Evolutionary conservation across 2,888 invertebrate genomes (phyloP), one percentile per base, ranked within the genome.

Genomic region (Carabus problematicus): DNA sequence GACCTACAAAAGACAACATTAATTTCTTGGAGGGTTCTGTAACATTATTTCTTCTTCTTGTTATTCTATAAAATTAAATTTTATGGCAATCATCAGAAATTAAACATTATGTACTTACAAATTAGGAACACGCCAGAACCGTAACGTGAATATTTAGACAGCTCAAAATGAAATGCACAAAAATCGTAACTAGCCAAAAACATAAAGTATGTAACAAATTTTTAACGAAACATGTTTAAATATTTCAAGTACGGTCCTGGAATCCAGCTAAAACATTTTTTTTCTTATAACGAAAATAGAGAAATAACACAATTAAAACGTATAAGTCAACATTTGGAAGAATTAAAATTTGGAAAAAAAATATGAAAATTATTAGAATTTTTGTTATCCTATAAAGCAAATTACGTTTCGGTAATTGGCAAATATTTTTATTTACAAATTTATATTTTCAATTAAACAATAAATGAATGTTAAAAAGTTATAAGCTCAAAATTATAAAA

Each of bases 1-100:
- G 59, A 64, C 42, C 64, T 70, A 64, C 59, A 70, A 70, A 29
- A 70, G 54, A 70, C 67, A 67, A 67, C 67, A 67, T 49, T 67
- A 52, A 67, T 49, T 16, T 60, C 11, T 64, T 56, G 58, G 67
- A 58, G 58, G 60, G 67, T 58, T 67, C 56, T 54, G 18, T 56
- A 39, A 29, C 58, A 52, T 42, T 19, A 67, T 29, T 60, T 60
- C 60, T 39, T 64, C 43, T 29, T 16, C n/a, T 12, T 1, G 8
- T 59, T 59, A 47, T 66, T 60, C 67, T 67, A 67, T 54, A 60
- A 67, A 67, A 60, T 67, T 60, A 67, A 52, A 7, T 52, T 67
- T 60, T 67, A 67, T 67, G 67, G 67, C 67, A 67, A 66, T 67
- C 52, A 59, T n/a, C n/a, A 64, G 40, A 45, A 64, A 19, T 40